Evolutionary conservation across 2,113 vertebrate genomes (phyloP).

Genomic region (Ptychochromis oligacanthus): DNA sequence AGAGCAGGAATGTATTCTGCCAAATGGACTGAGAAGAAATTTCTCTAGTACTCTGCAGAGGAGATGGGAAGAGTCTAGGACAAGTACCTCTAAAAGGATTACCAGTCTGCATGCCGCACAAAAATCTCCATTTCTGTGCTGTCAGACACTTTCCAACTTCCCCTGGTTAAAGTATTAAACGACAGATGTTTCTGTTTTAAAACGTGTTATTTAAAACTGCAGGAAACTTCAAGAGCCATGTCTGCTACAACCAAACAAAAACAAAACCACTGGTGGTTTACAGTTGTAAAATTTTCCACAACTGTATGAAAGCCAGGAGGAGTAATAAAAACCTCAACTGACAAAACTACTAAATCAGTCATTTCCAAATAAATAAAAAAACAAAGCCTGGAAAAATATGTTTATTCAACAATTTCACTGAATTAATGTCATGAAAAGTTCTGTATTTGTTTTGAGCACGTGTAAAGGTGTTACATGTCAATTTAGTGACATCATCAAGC

Average conservation of each 20-base stretch:
- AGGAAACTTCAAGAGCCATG: not conserved
- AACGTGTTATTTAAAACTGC: not conserved
- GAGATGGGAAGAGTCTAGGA: no score
- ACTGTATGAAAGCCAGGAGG: not conserved
- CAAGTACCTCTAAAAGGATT: no score
- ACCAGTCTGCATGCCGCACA: no score
- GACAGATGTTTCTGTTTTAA: not conserved
- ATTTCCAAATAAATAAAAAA: not conserved
- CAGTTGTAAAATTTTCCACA: not conserved
- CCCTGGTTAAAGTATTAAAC: no score
- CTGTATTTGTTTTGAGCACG: not conserved
- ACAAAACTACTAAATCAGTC: not conserved
- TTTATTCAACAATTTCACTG: no score
- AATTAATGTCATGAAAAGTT: not conserved
- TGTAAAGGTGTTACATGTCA: not conserved
- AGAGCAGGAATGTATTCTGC: no score
- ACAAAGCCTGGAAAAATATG: not conserved
- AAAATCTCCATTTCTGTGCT: no score
- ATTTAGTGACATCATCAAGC: no score
- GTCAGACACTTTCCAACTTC: no score
- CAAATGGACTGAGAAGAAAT: no score
- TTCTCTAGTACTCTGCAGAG: no score
- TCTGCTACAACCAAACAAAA: not conserved
- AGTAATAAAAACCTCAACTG: not conserved
- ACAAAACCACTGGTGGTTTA: not conserved